Percentiles rank a stretch among this genome's conserved stretches.
These are phyloP conservation scores for Muscicapa striata DNA, from an alignment of 2,797 vertebrate genomes.

Conservation along the genomic window DNA sequence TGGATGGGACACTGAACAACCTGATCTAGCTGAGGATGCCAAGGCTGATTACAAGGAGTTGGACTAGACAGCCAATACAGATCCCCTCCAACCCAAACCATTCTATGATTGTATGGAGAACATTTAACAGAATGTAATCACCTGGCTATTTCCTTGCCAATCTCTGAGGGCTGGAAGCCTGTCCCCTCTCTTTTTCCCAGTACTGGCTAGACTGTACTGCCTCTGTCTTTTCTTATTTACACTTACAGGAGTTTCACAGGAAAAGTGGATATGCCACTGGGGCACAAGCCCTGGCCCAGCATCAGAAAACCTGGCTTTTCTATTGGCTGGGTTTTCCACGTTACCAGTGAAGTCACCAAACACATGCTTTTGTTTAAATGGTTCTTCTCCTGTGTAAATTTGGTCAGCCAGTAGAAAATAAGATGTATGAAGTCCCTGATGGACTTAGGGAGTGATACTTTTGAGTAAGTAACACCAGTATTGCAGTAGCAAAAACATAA, in stretches of 20 bases:
- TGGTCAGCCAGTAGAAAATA: not conserved
- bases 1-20: not conserved
- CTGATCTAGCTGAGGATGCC: not conserved
- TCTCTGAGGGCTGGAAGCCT: not conserved
- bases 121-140: not conserved
- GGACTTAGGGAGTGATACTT: not conserved
- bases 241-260: not conserved
- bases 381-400: not conserved
- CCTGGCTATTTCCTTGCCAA: not conserved
- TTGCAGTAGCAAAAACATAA: not conserved
- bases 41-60: accelerated
- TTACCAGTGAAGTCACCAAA: not conserved
- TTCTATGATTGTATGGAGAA: not conserved
- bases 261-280: not conserved
- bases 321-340: accelerated
- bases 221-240: not conserved
- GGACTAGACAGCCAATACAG: not conserved
- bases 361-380: not conserved
- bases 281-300: not conserved
- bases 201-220: not conserved
- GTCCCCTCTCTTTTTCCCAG: not conserved
- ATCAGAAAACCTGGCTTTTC: not conserved
- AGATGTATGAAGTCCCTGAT: not conserved
- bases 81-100: not conserved
- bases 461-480: not conserved